phyloP scores from a whole-genome alignment of 2,113 vertebrate species.

The Ranitomeya variabilis region DNA sequence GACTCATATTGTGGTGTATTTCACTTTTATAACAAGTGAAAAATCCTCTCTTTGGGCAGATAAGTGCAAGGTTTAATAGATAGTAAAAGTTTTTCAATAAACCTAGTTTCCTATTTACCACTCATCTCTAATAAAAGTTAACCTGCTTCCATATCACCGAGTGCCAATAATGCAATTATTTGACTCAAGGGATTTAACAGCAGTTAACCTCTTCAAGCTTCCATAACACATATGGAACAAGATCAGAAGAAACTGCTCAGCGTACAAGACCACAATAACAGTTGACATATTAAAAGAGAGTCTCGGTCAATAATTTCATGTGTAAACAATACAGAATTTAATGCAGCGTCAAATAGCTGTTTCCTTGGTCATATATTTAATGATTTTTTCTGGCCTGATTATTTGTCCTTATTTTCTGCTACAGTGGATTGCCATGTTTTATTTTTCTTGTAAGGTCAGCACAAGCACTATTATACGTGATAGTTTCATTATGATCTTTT shows the following conservation, averaged over 20 bases:
- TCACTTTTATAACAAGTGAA: neutral
- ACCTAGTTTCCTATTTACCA: neutral
- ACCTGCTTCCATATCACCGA: neutral
- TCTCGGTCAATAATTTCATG: neutral
- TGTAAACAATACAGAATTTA: neutral
- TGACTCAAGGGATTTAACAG: neutral
- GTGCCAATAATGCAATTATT: neutral
- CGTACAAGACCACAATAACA: neutral
- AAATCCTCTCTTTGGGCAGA: neutral
- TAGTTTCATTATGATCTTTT: neutral
- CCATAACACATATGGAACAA: neutral
- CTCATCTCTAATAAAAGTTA: slow-evolving; percentile 14
- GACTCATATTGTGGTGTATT: too few species aligned
- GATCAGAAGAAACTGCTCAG: neutral
- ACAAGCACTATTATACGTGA: neutral
- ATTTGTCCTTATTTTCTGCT: neutral
- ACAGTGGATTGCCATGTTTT: neutral
- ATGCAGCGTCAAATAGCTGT: neutral
- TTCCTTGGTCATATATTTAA: neutral
- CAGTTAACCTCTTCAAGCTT: neutral
- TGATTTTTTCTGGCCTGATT: neutral
- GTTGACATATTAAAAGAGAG: neutral
- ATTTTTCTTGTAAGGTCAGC: neutral
- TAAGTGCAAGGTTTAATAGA: neutral
- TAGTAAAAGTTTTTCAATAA: neutral